Percentiles rank a stretch among this genome's conserved stretches.
phyloP scores from a whole-genome alignment of 2,113 vertebrate genomes.

The Chloroceryle aenea region DNA sequence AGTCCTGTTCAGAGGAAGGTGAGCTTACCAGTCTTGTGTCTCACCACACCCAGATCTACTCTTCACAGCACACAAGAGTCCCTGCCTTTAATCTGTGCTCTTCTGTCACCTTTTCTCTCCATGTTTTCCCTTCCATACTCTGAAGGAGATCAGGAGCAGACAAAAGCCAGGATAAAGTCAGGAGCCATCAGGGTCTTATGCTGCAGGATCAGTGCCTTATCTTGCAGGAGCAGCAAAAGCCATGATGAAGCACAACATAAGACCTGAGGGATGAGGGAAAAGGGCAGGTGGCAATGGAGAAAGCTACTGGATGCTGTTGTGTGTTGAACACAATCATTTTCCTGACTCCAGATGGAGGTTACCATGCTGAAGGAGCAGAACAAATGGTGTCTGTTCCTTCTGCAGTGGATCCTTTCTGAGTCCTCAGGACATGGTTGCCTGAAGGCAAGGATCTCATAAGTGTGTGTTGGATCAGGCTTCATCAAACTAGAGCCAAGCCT shows the following conservation, averaged over 20 bases:
- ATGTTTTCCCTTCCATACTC: not conserved
- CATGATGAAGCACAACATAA: not conserved
- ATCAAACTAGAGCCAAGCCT: not conserved
- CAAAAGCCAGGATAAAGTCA: not conserved
- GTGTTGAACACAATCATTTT: not conserved
- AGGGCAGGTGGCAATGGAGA: not conserved
- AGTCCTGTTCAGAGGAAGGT: not conserved
- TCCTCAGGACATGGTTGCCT: not conserved
- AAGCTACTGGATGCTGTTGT: not conserved
- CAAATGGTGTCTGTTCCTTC: not conserved
- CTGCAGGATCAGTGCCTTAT: not conserved
- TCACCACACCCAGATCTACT: not conserved
- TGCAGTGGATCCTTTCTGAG: not conserved
- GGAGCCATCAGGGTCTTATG: not conserved
- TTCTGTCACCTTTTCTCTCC: not conserved
- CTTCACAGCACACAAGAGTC: rapidly evolving
- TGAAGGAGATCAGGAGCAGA: not conserved
- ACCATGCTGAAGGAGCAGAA: not conserved
- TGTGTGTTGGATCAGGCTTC: not conserved
- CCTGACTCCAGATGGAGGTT: not conserved
- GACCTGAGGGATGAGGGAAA: not conserved
- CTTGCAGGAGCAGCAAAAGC: not conserved
- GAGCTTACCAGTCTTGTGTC: not conserved
- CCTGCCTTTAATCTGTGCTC: not conserved
- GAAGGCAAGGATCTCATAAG: not conserved